Evolutionary conservation across 1,140 invertebrate species (phyloP), one percentile per base, ranked within the genome.

Genomic region (Globodera rostochiensis): DNA sequence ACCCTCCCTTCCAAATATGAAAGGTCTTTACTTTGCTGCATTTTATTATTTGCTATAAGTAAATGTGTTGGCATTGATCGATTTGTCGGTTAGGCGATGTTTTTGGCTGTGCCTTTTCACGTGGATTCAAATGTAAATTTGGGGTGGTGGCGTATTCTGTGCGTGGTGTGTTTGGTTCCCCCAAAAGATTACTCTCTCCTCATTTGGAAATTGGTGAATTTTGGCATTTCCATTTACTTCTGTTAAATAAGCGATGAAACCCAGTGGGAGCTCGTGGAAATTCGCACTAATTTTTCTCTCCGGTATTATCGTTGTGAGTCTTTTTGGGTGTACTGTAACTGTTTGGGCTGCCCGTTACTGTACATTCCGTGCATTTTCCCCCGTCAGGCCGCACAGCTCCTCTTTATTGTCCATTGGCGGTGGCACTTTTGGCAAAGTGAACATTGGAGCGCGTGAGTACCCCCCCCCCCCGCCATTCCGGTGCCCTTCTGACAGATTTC

Each of bases 301-400:
- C 13, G 77, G 77, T 19, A 78, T 78, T 69, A 69, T 78, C n/a
- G 69, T 78, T 78, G 77, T 78, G 70, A 57, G 25, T 70, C 21
- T 77, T n/a, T 19, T n/a, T 13, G 45, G 21, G 19, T 60, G 19
- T 47, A 50, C n/a, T 45, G n/a, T 13, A 25, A 70, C 9, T 25
- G 67, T 15, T 21, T 8, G 67, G 8, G 67, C n/a, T 7, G 67
- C n/a, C 6, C 19, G n/a, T 69, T 67, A 77, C 53, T 74, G 13
- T 67, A 67, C 70, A n/a, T 77, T 77, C 13, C 3, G 11, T 19
- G 11, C n/a, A 53, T 77, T 67, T 6, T 19, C 36, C 36, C 19
- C 8, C 45, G 19, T 4, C 5, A 69, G 77, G 77, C 77, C 25
- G 77, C 77, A 8, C 77, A 78, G 69, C 70, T 78, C 15, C 77